Base-by-base conservation (phyloP, 92 coral and sea anemone genomes). In the Porites evermanni region DNA sequence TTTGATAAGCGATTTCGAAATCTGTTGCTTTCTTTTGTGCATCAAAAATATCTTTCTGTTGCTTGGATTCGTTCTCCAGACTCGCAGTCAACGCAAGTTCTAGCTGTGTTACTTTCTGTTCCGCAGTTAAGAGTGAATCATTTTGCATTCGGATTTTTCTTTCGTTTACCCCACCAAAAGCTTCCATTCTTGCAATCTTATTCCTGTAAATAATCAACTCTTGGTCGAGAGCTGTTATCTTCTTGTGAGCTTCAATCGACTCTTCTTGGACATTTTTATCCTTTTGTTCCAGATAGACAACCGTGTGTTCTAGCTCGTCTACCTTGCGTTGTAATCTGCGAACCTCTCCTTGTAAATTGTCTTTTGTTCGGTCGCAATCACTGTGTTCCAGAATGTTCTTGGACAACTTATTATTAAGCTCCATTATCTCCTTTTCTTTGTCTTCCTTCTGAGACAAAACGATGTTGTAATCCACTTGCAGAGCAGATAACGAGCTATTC, bases 141-240 rank as follows among this genome's bases (percentile, higher is more conserved):
- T 90, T 77, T 0, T 95, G 94, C 20, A 38, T 69, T 63, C 84
- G 91, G 16, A 91, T 78, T 80, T 97, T 92, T 20, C 83, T 90
- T 56, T 93, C 95, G 24, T 78, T 89, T 67, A 90, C 87, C 14
- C 84, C 93, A 12, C 64, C 64, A 29, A 88, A 89, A 1, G 93
- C 99, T 78, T 97, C 97, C 74, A 95, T 74, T 53, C 95, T 87
- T 75, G 91, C 84, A n/a, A 91, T 91, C 80, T 92, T 93, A 82
- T 91, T 88, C 76, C 81, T 83, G 64, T 93, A 87, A 26, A 85
- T 67, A 74, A 85, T 88, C n/a, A 97, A 81, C 14, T 95, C 98
- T 79, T 97, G 98, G 61, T 95, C 98, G 73, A 95, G 75, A 16
- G 88, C 81, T 56, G 94, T 79, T 44, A 84, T 75, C 19, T 84